A percentile compares a stretch with the other conserved stretches of the same genome.
These are phyloP conservation scores for Leucoma salicis DNA, from an alignment of 2,888 invertebrate species.

Conservation along the genomic window DNA sequence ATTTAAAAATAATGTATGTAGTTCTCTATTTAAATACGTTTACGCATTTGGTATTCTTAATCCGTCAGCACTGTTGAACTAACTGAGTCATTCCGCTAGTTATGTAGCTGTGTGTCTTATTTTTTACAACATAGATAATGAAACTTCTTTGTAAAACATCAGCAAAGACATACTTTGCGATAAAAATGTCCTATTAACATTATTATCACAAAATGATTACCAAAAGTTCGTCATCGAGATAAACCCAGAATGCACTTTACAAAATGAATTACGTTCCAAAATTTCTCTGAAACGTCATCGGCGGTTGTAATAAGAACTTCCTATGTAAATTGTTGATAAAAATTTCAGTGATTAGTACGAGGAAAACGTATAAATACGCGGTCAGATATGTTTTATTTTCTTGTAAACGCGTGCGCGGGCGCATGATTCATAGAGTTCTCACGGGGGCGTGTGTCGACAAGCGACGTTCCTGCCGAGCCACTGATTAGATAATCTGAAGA, in stretches of 20 bases:
- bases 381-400: constrained; percentile 13
- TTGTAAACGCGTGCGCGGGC: constrained; percentile 15
- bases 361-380: constrained; percentile 19
- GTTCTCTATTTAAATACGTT: too few species aligned
- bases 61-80: too few species aligned
- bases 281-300: constrained; percentile 8
- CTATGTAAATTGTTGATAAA: constrained; percentile 3
- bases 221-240: background rate
- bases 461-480: constrained; percentile 13
- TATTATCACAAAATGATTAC: background rate
- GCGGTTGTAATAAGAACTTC: background rate
- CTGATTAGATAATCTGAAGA: constrained; percentile 14
- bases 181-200: background rate
- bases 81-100: too few species aligned
- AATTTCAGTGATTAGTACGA: constrained; percentile 8
- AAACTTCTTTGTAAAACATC: too few species aligned
- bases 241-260: constrained; percentile 1
- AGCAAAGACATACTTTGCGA: background rate
- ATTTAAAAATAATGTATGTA: too few species aligned
- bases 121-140: too few species aligned
- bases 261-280: background rate
- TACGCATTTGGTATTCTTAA: too few species aligned
- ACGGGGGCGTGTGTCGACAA: constrained; percentile 15
- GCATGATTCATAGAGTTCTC: constrained; percentile 16
- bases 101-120: too few species aligned